Evolutionary conservation across 2,888 invertebrate genomes (phyloP).

Genomic region (Synanthedon formicaeformis): DNA sequence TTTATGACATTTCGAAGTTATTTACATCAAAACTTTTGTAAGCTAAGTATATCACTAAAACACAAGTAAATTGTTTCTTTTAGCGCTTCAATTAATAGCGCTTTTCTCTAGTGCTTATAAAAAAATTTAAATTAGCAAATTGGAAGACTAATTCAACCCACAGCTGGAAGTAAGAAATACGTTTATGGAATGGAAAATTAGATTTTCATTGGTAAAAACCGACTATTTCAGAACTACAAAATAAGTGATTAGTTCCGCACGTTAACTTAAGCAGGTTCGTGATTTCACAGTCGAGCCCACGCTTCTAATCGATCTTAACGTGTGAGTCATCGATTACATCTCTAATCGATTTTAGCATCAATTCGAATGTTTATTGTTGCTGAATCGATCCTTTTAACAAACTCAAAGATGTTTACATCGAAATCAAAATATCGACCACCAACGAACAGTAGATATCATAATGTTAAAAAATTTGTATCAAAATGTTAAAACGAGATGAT

Average conservation of each 20-base stretch:
- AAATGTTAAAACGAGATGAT: too few species aligned
- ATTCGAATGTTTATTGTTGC: constrained; percentile 25
- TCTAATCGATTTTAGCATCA: constrained; percentile 33
- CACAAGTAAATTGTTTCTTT: too few species aligned
- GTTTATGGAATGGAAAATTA: constrained; percentile 29
- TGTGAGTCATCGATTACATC: constrained; percentile 33
- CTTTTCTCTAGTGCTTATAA: too few species aligned
- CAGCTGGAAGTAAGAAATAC: constrained; percentile 12
- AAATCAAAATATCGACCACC: constrained; percentile 26
- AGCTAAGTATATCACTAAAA: too few species aligned
- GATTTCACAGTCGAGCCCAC: constrained; percentile 41
- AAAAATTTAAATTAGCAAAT: too few species aligned
- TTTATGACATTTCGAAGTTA: too few species aligned
- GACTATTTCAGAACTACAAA: constrained; percentile 17
- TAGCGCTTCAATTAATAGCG: too few species aligned
- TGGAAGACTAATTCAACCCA: too few species aligned
- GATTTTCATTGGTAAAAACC: constrained; percentile 17
- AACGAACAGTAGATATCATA: constrained; percentile 8
- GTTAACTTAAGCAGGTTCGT: constrained; percentile 28
- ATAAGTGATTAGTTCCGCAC: constrained; percentile 44
- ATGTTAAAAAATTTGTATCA: background rate
- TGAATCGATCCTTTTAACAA: constrained; percentile 22
- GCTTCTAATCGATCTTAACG: constrained; percentile 12
- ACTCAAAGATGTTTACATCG: constrained; percentile 11
- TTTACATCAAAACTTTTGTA: too few species aligned